Evolutionary conservation across 2,113 vertebrate genomes (phyloP).

Genomic region (Microcebus ravelobensis): DNA sequence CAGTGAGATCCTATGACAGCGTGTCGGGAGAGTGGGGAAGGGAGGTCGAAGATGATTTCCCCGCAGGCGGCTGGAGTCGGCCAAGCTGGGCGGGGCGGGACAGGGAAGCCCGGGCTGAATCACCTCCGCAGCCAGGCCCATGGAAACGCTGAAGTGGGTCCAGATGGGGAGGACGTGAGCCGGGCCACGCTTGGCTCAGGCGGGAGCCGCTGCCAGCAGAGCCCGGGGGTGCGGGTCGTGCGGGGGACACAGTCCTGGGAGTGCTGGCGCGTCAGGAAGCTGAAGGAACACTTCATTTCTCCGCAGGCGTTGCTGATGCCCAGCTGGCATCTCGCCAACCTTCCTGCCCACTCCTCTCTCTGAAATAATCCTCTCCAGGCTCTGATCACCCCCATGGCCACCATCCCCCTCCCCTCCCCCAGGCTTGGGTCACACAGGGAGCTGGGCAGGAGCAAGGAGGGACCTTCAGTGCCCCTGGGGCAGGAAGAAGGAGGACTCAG

Average conservation of each 20-base stretch:
- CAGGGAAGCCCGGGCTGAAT: constrained; percentile 20
- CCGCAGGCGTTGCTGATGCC: constrained; percentile 40
- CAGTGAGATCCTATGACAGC: neutral
- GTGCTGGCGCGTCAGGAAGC: constrained; percentile 57
- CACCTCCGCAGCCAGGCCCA: neutral
- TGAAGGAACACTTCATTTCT: constrained; percentile 60
- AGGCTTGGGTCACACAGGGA: neutral
- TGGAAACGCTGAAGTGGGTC: constrained; percentile 60
- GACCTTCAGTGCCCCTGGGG: neutral
- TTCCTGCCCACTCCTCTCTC: constrained; percentile 59
- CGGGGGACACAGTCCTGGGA: constrained; percentile 43
- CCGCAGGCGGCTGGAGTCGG: neutral
- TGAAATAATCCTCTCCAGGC: constrained; percentile 59
- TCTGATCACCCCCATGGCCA: neutral
- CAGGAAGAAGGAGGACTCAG: neutral
- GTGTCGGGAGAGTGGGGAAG: neutral
- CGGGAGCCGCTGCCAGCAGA: neutral
- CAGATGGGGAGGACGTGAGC: constrained; percentile 47
- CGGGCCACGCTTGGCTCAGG: neutral
- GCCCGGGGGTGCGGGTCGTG: neutral
- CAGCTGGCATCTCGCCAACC: constrained; percentile 54
- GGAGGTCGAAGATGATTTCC: neutral
- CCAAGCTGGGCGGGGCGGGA: neutral
- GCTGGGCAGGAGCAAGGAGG: neutral
- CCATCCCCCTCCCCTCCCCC: neutral